Percentiles rank a stretch among this genome's conserved stretches.
Evolutionary conservation across 2,797 vertebrate species (phyloP).

Genomic region (Hyperoplus lanceolatus): DNA sequence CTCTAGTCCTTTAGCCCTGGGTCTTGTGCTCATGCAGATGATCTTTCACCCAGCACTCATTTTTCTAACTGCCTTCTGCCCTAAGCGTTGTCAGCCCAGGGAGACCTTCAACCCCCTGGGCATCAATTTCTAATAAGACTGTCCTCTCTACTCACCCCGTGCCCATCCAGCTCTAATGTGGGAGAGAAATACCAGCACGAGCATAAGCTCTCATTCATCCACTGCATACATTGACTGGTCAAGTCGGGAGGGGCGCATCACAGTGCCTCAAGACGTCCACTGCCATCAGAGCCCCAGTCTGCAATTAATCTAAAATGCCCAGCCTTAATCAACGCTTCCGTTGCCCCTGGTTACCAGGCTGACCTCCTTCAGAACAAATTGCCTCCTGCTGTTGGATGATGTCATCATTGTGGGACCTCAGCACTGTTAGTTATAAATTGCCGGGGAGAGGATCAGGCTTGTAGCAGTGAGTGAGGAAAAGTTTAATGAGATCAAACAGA

Average conservation of each 20-base stretch:
- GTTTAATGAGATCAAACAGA: conserved; percentile 47
- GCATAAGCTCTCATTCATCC: conserved; percentile 48
- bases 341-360: conserved; percentile 64
- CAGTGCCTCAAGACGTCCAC: conserved; percentile 44
- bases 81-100: conserved; percentile 44
- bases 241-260: conserved; percentile 40
- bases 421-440: conserved; percentile 53
- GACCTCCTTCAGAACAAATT: conserved; percentile 62
- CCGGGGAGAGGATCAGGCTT: conserved; percentile 50
- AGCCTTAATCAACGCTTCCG: conserved; percentile 60
- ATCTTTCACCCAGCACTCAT: conserved; percentile 34
- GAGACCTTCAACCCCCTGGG: conserved; percentile 45
- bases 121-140: conserved; percentile 69
- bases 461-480: conserved; percentile 37
- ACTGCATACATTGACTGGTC: conserved; percentile 53
- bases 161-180: conserved; percentile 48
- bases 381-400: conserved; percentile 56
- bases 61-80: conserved; percentile 43
- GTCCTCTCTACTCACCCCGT: conserved; percentile 39
- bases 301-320: conserved; percentile 73
- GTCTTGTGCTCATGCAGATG: conserved; percentile 17
- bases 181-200: conserved; percentile 45
- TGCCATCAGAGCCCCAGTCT: conserved; percentile 44
- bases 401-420: conserved; percentile 61
- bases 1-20: background rate